Percentiles rank a stretch among this genome's conserved stretches.
These are phyloP conservation scores for Ceratina australensis DNA, from an alignment of 1,140 invertebrate genomes.

Conservation along the genomic window DNA sequence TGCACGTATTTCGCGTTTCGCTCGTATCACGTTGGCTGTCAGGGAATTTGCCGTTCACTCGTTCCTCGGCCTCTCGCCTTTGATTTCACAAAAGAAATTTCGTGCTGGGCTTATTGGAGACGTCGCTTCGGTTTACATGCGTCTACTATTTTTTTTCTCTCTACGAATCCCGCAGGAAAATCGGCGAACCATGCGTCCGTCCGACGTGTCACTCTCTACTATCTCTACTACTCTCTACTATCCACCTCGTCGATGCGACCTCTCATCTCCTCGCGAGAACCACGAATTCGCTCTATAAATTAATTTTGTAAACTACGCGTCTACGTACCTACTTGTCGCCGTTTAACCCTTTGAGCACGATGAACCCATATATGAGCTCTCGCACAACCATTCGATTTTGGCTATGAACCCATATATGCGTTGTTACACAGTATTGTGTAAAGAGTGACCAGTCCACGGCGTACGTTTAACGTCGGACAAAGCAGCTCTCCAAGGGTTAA, in stretches of 20 bases:
- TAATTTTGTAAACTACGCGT: too few species aligned
- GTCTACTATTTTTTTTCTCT: neutral
- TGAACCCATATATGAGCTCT: too few species aligned
- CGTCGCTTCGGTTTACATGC: slow-evolving; percentile 33
- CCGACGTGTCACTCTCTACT: neutral
- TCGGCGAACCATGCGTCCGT: slow-evolving; percentile 9
- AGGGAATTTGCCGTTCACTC: slow-evolving; percentile 49
- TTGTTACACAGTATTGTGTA: too few species aligned
- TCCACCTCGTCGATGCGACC: neutral
- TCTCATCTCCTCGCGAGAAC: neutral
- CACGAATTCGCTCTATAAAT: neutral
- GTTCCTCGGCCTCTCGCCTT: slow-evolving; percentile 39
- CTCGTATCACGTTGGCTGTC: slow-evolving; percentile 49
- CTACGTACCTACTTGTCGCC: neutral
- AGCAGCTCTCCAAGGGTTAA: too few species aligned
- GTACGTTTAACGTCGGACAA: too few species aligned
- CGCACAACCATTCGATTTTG: too few species aligned
- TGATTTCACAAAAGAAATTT: slow-evolving; percentile 59
- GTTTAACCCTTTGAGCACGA: too few species aligned
- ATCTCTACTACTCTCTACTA: too few species aligned
- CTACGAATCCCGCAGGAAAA: slow-evolving; percentile 13
- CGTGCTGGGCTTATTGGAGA: slow-evolving; percentile 33
- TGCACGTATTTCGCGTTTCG: slow-evolving; percentile 61
- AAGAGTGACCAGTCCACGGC: too few species aligned
- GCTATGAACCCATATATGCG: too few species aligned